phyloP scores from a whole-genome alignment of 2,797 vertebrate species.

The Discoglossus pictus region DNA sequence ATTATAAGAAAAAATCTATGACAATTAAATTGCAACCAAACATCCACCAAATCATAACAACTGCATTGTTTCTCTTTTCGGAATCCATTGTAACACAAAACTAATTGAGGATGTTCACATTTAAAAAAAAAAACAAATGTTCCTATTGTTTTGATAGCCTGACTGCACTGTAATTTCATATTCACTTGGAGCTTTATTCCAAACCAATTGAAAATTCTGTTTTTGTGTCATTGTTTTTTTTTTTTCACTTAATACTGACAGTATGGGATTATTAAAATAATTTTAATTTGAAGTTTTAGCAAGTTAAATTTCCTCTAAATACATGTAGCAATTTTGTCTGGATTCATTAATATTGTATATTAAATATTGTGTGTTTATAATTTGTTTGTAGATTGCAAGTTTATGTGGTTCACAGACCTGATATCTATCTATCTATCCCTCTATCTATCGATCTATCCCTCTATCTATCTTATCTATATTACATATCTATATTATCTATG shows the following conservation, averaged over 20 bases:
- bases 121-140: conserved; percentile 22
- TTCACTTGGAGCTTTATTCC: neutral
- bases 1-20: neutral
- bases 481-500: too few species aligned
- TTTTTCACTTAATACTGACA: neutral
- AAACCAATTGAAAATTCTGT: neutral
- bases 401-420: too few species aligned
- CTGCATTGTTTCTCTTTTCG: conserved; percentile 18
- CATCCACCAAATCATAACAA: neutral
- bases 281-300: too few species aligned
- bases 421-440: too few species aligned
- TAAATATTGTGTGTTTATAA: too few species aligned
- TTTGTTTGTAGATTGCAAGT: too few species aligned
- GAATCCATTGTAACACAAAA: conserved; percentile 4
- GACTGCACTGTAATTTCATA: conserved; percentile 6
- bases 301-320: too few species aligned
- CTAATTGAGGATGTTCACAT: conserved; percentile 9
- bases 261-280: neutral
- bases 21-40: conserved; percentile 23
- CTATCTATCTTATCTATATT: too few species aligned
- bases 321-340: too few species aligned
- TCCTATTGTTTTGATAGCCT: conserved; percentile 20
- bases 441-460: too few species aligned
- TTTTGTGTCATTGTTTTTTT: conserved; percentile 5
- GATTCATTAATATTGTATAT: too few species aligned